phyloP scores from a whole-genome alignment of 2,113 vertebrate species.

The Apus apus region DNA sequence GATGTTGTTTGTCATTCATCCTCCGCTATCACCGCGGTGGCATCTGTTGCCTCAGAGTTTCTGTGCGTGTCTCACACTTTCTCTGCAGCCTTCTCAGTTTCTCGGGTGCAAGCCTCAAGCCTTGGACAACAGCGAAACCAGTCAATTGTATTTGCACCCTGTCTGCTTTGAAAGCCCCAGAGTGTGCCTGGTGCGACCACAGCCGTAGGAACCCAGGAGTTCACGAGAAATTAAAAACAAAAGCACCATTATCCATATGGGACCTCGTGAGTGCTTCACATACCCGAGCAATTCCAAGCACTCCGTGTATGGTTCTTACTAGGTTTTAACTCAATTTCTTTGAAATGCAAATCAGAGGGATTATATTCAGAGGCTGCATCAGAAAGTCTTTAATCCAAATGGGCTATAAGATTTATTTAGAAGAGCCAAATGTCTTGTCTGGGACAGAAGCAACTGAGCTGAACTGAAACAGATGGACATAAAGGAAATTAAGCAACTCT shows the following conservation, averaged over 20 bases:
- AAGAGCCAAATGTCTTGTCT: slow-evolving; percentile 65
- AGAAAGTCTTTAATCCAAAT: slow-evolving; percentile 67
- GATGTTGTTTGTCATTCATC: neutral
- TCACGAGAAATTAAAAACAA: slow-evolving; percentile 11
- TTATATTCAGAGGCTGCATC: slow-evolving; percentile 48
- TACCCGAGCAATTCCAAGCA: slow-evolving; percentile 13
- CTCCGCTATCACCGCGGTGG: rapidly evolving
- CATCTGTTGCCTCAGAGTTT: neutral
- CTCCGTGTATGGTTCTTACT: neutral
- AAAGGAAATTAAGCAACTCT: slow-evolving; percentile 69
- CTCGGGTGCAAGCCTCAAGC: neutral
- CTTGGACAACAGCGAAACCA: neutral
- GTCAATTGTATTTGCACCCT: neutral
- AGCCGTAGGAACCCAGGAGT: neutral
- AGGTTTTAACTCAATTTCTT: slow-evolving; percentile 60
- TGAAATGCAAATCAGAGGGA: slow-evolving; percentile 66
- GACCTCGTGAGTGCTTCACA: slow-evolving; percentile 2
- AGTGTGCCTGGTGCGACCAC: neutral
- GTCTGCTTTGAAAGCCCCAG: neutral
- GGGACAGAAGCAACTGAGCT: slow-evolving; percentile 62
- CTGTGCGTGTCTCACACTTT: neutral
- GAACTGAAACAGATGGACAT: slow-evolving; percentile 64
- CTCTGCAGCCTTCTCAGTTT: neutral
- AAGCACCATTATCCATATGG: slow-evolving; percentile 54
- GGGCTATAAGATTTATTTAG: slow-evolving; percentile 62